Evolutionary conservation across 30 jellyfish, hydroid and myxozoan species (phyloP).

Genomic region (Calvadosia cruxmelitensis): DNA sequence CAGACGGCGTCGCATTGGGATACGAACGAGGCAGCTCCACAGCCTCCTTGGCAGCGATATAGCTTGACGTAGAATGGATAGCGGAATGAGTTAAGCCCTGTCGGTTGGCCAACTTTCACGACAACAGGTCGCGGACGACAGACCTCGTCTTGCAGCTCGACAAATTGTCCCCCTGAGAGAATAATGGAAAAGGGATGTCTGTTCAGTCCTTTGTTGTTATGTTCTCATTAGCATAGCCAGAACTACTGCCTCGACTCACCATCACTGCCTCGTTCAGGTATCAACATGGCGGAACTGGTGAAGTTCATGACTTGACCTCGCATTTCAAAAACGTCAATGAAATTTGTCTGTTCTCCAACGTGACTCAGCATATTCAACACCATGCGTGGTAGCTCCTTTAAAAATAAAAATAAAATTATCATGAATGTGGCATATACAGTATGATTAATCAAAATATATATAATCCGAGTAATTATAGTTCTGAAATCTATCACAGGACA

Average conservation of each 20-base stretch:
- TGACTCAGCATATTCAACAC: constrained; percentile 21
- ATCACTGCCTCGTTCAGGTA: constrained; percentile 26
- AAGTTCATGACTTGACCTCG: constrained; percentile 16
- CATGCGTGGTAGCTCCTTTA: constrained; percentile 34
- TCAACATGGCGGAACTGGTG: constrained; percentile 10
- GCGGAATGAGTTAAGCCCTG: constrained; percentile 33
- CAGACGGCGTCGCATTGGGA: constrained; percentile 58
- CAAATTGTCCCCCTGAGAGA: constrained; percentile 33
- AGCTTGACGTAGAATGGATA: constrained; percentile 60
- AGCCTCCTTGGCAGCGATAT: constrained; percentile 63
- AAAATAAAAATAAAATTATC: not conserved
- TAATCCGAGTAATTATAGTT: too few relatives aligned
- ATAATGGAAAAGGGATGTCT: not conserved
- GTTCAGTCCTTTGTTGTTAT: not conserved
- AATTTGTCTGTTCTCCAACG: constrained; percentile 15
- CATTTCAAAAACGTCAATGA: constrained; percentile 33
- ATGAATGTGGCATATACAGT: not conserved
- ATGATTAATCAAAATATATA: too few relatives aligned
- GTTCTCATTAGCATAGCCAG: too few relatives aligned
- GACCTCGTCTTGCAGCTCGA: constrained; percentile 38
- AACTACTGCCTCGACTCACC: too few relatives aligned
- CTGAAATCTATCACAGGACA: too few relatives aligned
- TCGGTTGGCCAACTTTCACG: constrained; percentile 47
- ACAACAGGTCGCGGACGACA: constrained; percentile 73
- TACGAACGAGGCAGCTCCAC: constrained; percentile 68